A percentile compares a stretch with the other conserved stretches of the same genome.
phyloP scores from a whole-genome alignment of 2,797 vertebrate genomes.

The Pantherophis vulpinus region DNA sequence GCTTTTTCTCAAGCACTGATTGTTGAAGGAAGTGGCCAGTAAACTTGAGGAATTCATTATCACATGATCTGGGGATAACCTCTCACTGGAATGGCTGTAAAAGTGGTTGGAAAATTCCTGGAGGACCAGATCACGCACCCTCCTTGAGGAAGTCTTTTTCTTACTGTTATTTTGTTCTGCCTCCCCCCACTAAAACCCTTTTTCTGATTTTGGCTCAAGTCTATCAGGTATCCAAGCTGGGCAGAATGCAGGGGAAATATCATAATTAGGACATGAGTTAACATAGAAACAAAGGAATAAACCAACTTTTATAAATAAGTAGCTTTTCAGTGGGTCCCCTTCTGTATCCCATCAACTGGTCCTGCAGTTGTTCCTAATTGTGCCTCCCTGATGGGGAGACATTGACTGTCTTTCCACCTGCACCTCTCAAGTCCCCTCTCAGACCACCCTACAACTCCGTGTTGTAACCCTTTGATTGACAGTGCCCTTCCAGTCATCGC shows the following conservation, averaged over 20 bases:
- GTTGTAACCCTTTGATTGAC: background rate
- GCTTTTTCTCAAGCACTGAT: background rate
- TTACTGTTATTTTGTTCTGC: background rate
- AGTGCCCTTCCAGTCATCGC: background rate
- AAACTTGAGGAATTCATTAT: background rate
- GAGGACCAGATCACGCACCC: background rate
- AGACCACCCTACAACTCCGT: background rate
- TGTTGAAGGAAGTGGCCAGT: background rate
- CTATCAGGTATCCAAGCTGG: background rate
- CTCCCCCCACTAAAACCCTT: background rate
- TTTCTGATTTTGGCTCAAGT: background rate
- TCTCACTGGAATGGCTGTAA: background rate
- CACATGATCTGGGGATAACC: background rate
- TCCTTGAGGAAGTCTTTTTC: background rate
- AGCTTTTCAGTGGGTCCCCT: background rate
- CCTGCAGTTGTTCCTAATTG: background rate
- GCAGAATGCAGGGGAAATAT: background rate
- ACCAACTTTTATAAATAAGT: background rate
- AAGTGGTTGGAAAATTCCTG: background rate
- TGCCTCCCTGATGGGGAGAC: background rate
- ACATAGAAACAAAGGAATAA: background rate
- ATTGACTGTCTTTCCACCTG: background rate
- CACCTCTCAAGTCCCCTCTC: background rate
- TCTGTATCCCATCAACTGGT: background rate
- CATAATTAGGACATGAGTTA: background rate